These are phyloP conservation scores for Thera britannica DNA, from an alignment of 2,888 invertebrate species.

Conservation along the genomic window DNA sequence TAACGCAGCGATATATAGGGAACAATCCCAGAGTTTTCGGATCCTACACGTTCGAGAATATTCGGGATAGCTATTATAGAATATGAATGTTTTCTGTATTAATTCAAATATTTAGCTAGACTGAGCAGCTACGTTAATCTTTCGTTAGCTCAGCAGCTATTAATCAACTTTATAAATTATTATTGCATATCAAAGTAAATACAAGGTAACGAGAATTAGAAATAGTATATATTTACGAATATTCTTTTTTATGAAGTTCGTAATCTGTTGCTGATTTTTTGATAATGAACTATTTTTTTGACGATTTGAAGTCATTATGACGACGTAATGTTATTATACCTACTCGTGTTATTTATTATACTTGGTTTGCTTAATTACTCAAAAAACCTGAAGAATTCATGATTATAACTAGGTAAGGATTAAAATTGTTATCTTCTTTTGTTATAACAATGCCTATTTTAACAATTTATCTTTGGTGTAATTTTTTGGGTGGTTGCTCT, in stretches of 20 bases:
- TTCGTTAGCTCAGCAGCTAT: slow-evolving; percentile 19
- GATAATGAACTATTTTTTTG: not conserved
- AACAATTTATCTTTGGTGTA: not conserved
- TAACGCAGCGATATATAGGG: not conserved
- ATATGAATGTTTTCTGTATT: slow-evolving; percentile 2
- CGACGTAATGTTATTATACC: not conserved
- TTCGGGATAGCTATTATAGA: not conserved
- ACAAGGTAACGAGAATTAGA: slow-evolving; percentile 14
- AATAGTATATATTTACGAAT: slow-evolving; percentile 6
- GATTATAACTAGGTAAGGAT: not conserved
- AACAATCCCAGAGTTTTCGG: not conserved
- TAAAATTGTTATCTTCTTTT: not conserved
- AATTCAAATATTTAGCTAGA: slow-evolving; percentile 6
- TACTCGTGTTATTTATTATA: not conserved
- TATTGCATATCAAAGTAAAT: slow-evolving; percentile 26
- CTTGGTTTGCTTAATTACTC: not conserved
- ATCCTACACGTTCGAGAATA: not conserved
- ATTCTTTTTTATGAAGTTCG: not conserved
- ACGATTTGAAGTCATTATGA: not conserved
- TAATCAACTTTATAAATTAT: slow-evolving; percentile 4
- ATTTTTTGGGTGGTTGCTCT: not conserved
- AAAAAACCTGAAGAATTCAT: not conserved
- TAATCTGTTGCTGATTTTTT: not conserved
- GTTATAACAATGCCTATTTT: not conserved
- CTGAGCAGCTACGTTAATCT: slow-evolving; percentile 17